Percentiles rank a stretch among this genome's conserved stretches.
Evolutionary conservation across 1,140 invertebrate genomes (phyloP).

Genomic region (Whitmania pigra): DNA sequence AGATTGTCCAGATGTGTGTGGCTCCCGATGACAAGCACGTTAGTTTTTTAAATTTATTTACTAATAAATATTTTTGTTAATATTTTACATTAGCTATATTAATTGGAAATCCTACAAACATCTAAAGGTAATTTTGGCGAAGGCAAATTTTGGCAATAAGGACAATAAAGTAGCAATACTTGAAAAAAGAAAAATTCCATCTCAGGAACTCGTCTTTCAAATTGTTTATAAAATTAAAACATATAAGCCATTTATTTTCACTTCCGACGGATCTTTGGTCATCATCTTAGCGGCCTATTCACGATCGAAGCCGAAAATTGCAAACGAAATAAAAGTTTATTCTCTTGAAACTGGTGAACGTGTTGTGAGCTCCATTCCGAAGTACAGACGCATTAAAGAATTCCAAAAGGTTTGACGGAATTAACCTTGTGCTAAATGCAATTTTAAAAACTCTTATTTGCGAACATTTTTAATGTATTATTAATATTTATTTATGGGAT

Average conservation of each 20-base stretch:
- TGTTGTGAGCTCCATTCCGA: neutral
- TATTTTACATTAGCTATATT: no score
- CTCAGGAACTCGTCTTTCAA: neutral
- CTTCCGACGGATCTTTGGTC: slow-evolving; percentile 64
- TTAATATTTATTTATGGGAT: neutral
- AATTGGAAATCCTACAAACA: no score
- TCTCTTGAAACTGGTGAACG: slow-evolving; percentile 3
- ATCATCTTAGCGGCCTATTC: slow-evolving; percentile 68
- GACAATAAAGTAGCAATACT: neutral
- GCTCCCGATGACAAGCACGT: neutral
- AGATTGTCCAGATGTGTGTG: neutral
- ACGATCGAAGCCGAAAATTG: slow-evolving; percentile 51
- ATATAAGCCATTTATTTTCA: slow-evolving; percentile 53
- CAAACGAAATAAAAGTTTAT: neutral
- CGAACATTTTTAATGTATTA: neutral
- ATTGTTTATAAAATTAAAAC: slow-evolving; percentile 28
- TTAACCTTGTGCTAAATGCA: neutral
- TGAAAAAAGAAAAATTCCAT: slow-evolving; percentile 2
- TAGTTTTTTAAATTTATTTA: no score
- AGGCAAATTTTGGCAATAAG: neutral
- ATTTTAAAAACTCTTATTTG: neutral
- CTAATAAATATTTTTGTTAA: no score
- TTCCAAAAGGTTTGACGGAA: neutral
- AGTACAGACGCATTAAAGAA: slow-evolving; percentile 8
- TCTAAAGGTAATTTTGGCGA: neutral